Evolutionary conservation across 1,140 invertebrate genomes (phyloP), one percentile per base, ranked within the genome.

Genomic region (Heliconius nattereri): DNA sequence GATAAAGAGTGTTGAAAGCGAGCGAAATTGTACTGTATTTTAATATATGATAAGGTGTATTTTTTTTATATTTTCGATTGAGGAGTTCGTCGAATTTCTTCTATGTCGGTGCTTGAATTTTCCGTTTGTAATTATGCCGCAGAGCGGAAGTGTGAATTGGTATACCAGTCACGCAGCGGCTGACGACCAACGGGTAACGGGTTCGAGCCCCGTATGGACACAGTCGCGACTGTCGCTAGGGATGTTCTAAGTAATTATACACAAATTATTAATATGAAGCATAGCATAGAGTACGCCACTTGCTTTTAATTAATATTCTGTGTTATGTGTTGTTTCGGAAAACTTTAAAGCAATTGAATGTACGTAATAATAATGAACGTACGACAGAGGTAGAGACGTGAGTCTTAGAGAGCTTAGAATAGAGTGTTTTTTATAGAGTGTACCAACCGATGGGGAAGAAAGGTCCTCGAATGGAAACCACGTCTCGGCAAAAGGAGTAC

Each of bases 91-190:
- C 82, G 86, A 90, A 91, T 85, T 91, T 90, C 84, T 86, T 90
- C 85, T 88, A 85, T 84, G 79, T 83, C 86, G 86, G 87, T 87
- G 87, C 86, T 91, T 90, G 88, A 90, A 89, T 94, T 92, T 92
- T 93, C 88, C 90, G 89, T 88, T 89, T 92, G 90, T 94, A 92
- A 94, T 94, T 91, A 91, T 91, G 85, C 85, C 85, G 86, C 84
- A 82, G 85, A 90, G 85, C 91, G 92, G 92, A 94, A 93, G 91
- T 91, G 89, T 87, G 86, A 83, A 87, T 94, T 93, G 85, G 87
- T 87, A 93, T 83, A 85, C 90, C 66, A 74, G 89, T 93, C 92
- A 94, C 92, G 87, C 81, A 81, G 80, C 86, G 84, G 87, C 81
- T 90, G 89, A 87, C 86, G 89, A 88, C 89, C 87, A 84, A 85